phyloP scores from a whole-genome alignment of 2,113 vertebrate genomes.

The Saguinus imperator region DNA sequence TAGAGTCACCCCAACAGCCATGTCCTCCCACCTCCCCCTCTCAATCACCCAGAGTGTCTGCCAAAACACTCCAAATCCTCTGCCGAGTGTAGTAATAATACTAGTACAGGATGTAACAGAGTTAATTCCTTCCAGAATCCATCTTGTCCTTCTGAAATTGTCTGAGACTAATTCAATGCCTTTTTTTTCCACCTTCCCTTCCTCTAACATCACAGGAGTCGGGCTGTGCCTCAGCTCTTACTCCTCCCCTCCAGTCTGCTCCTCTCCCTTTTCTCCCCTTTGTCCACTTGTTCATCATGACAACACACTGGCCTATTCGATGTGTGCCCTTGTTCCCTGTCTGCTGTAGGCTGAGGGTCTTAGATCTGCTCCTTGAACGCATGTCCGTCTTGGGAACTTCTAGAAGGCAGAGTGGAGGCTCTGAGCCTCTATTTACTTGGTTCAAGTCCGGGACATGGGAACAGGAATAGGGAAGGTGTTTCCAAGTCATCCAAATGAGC shows the following conservation, averaged over 20 bases:
- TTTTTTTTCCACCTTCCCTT: not conserved
- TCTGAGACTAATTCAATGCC: not conserved
- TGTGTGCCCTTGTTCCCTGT: not conserved
- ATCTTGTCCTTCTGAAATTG: not conserved
- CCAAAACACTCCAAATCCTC: not conserved
- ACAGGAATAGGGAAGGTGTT: not conserved
- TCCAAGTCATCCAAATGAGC: not conserved
- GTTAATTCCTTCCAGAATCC: not conserved
- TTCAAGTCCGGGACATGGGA: not conserved
- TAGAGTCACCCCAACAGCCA: not conserved
- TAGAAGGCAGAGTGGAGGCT: not conserved
- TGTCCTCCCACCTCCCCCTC: not conserved
- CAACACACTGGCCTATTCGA: not conserved
- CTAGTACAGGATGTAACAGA: not conserved
- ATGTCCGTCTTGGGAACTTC: not conserved
- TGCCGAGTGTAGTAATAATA: not conserved
- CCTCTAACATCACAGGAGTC: not conserved
- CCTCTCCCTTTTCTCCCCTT: not conserved
- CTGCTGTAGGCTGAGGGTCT: not conserved
- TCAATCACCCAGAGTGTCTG: not conserved
- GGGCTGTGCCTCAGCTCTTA: not conserved
- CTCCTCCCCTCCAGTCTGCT: not conserved
- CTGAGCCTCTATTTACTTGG: not conserved
- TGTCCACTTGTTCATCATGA: not conserved
- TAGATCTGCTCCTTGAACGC: not conserved